A percentile compares a stretch with the other conserved stretches of the same genome.
These are phyloP conservation scores for Heliocidaris tuberculata DNA, from an alignment of 35 echinoderm and acorn worm genomes.

Conservation along the genomic window DNA sequence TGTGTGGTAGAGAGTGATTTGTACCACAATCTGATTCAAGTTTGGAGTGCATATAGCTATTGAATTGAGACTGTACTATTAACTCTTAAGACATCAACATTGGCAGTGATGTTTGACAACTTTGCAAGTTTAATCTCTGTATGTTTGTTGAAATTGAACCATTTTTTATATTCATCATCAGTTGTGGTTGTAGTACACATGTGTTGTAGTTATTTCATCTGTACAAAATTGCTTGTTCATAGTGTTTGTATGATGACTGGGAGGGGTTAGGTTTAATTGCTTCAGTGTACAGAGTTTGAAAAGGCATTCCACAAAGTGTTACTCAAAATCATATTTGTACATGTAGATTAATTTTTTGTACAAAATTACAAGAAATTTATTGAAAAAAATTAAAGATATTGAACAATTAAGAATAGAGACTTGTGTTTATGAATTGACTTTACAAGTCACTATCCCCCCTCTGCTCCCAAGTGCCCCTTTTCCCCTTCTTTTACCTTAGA, in stretches of 20 bases:
- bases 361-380: background rate
- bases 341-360: background rate
- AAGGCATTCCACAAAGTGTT: background rate
- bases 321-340: slow-evolving; percentile 5
- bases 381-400: background rate
- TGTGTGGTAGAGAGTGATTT: background rate
- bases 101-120: background rate
- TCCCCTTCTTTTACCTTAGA: no score
- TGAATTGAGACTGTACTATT: slow-evolving; percentile 4
- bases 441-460: no score
- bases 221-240: background rate
- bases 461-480: no score
- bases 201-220: background rate
- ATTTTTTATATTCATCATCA: background rate
- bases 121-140: background rate
- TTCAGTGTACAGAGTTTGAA: background rate
- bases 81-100: background rate
- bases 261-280: background rate
- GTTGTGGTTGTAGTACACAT: background rate
- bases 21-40: background rate
- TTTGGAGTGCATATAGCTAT: background rate
- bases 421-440: no score
- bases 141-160: background rate
- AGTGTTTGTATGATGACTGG: background rate
- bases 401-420: no score